phyloP scores from a whole-genome alignment of 2,113 vertebrate species.

The Falco punctatus region DNA sequence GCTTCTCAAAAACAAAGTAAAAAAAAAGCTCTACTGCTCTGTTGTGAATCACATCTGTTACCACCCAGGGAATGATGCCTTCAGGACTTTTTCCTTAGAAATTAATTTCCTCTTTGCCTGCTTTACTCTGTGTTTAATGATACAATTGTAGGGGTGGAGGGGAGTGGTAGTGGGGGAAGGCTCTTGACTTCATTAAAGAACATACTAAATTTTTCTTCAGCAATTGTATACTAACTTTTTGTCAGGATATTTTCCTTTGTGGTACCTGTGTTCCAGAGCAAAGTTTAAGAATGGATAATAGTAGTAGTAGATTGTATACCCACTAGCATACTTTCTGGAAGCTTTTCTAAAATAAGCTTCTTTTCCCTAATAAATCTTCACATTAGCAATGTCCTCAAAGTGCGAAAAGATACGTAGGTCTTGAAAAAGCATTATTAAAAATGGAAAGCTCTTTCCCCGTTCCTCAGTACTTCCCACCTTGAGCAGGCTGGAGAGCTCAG shows the following conservation, averaged over 20 bases:
- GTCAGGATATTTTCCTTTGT: not conserved
- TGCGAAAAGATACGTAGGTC: not conserved
- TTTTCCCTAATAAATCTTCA: not conserved
- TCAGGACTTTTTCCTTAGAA: constrained; percentile 55
- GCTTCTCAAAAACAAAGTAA: constrained; percentile 5
- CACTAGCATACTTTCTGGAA: not conserved
- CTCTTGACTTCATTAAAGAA: constrained; percentile 11
- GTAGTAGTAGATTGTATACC: not conserved
- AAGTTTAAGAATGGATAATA: not conserved
- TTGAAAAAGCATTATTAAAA: not conserved
- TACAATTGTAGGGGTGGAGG: not conserved
- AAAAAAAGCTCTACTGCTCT: not conserved
- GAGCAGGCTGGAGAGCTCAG: not conserved
- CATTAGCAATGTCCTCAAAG: not conserved
- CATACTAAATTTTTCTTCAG: not conserved
- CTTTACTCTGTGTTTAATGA: constrained; percentile 72
- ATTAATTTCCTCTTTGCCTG: constrained; percentile 61
- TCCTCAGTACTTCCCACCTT: not conserved
- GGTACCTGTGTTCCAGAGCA: not conserved
- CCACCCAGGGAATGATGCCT: constrained; percentile 59
- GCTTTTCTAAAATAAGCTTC: not conserved
- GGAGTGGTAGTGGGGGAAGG: not conserved
- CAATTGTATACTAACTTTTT: not conserved
- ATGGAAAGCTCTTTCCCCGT: not conserved
- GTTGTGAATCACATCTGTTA: constrained; percentile 49